These are phyloP conservation scores for Oscheius sp. DNA, from an alignment of 2,888 invertebrate species.

Conservation along the genomic window DNA sequence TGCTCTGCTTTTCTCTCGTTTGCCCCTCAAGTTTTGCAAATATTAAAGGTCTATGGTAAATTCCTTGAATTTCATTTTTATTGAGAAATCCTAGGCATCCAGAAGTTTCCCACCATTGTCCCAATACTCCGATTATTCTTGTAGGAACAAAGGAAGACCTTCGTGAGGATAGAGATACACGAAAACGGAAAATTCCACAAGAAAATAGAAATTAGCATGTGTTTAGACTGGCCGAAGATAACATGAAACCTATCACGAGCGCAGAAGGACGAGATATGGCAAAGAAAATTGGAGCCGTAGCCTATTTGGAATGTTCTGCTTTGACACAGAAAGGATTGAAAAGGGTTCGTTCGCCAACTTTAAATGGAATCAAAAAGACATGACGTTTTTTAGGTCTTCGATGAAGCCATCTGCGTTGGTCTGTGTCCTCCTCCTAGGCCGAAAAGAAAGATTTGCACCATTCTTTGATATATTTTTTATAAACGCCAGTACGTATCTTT, in stretches of 20 bases:
- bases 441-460: slow-evolving; percentile 84
- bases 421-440: slow-evolving; percentile 92
- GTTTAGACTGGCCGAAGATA: slow-evolving; percentile 60
- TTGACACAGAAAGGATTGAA: slow-evolving; percentile 85
- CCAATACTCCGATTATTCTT: slow-evolving; percentile 97
- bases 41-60: slow-evolving; percentile 98
- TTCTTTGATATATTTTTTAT: slow-evolving; percentile 75
- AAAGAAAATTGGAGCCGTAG: slow-evolving; percentile 96
- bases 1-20: slow-evolving; percentile 97
- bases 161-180: slow-evolving; percentile 94
- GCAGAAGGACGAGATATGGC: slow-evolving; percentile 90
- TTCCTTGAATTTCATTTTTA: background rate
- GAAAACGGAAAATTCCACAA: slow-evolving; percentile 39
- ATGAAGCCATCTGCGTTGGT: slow-evolving; percentile 98
- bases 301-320: slow-evolving; percentile 99
- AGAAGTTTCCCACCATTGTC: slow-evolving; percentile 98
- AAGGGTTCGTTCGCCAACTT: slow-evolving; percentile 48
- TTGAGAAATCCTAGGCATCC: slow-evolving; percentile 79
- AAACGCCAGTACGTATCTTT: too few relatives aligned
- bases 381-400: slow-evolving; percentile 84
- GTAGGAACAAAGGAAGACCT: slow-evolving; percentile 96
- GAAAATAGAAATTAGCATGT: background rate
- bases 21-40: slow-evolving; percentile 99
- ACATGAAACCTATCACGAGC: slow-evolving; percentile 92
- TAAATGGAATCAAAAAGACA: too few relatives aligned